Evolutionary conservation across 1,140 invertebrate genomes (phyloP), one percentile per base, ranked within the genome.

Genomic region (Solenopsis invicta): DNA sequence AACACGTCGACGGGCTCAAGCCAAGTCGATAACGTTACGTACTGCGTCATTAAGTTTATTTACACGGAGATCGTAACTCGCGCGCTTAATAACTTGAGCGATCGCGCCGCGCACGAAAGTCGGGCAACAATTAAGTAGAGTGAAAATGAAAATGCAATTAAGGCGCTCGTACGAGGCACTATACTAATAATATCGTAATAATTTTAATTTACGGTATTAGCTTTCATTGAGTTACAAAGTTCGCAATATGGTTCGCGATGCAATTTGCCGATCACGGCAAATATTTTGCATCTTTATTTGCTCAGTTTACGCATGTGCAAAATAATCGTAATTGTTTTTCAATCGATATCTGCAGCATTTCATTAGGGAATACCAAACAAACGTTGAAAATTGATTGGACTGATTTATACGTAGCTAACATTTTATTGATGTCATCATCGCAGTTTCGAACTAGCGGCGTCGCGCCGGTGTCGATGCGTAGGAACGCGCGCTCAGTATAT

Each of bases 11-110:
- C 54, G 48, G 24, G 24, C 45, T 84, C 54, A 13, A 41, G 4
- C 4, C 41, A 71, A 82, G 67, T 61, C 80, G 67, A 84, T 45
- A 50, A 62, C 24, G 41, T 84, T 84, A 75, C 69, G 21, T 72
- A 50, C 41, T n/a, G 52, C 18, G 56, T 84, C 69, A 74, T 84
- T 72, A 82, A 72, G n/a, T 74, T 82, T 82, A 59, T 48, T 52
- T 59, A 21, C 72, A 59, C 80, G 54, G 16, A 59, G 18, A 34
- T 16, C 41, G 80, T 74, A 84, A 84, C 24, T 81, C 37, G 24
- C 18, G 37, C 21, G n/a, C 59, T 82, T 82, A 82, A 82, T 61
- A 61, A 74, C 54, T 48, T 29, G 80, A 84, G 41, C 67, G 80
- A 56, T 81, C 41, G 54, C 45, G 18, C 8, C 61, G 16, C 52